Evolutionary conservation across 2,113 vertebrate genomes (phyloP).

Genomic region (Chloropsis cyanopogon): DNA sequence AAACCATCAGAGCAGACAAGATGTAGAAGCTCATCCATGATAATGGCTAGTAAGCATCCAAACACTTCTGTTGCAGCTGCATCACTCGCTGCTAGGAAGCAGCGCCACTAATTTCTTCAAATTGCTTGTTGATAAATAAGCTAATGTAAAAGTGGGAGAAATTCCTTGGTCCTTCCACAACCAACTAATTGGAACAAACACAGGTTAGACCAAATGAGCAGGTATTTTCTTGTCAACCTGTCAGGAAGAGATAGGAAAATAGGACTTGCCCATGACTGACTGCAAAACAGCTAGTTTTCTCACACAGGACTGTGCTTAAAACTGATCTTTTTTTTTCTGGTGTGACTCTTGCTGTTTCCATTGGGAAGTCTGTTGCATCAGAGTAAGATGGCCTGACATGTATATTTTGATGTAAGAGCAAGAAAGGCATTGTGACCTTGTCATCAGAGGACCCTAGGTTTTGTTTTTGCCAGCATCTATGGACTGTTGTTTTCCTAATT

Average conservation of each 20-base stretch:
- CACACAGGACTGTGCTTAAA: background rate
- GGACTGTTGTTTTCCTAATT: background rate
- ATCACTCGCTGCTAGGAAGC: constrained; percentile 1
- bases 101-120: background rate
- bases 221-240: background rate
- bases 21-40: background rate
- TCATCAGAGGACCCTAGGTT: background rate
- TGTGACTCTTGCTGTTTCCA: background rate
- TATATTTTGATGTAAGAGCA: background rate
- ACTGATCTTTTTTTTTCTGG: background rate
- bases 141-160: background rate
- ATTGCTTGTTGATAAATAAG: background rate
- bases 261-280: background rate
- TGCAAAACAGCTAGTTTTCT: background rate
- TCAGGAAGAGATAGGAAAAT: background rate
- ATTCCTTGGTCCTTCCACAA: background rate
- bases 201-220: background rate
- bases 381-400: background rate
- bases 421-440: background rate
- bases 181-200: background rate
- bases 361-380: background rate
- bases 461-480: background rate
- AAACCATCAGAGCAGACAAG: background rate
- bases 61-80: background rate
- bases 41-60: background rate